Conservation (phyloP, 2,113 vertebrate species). For the Alectura lathami region DNA sequence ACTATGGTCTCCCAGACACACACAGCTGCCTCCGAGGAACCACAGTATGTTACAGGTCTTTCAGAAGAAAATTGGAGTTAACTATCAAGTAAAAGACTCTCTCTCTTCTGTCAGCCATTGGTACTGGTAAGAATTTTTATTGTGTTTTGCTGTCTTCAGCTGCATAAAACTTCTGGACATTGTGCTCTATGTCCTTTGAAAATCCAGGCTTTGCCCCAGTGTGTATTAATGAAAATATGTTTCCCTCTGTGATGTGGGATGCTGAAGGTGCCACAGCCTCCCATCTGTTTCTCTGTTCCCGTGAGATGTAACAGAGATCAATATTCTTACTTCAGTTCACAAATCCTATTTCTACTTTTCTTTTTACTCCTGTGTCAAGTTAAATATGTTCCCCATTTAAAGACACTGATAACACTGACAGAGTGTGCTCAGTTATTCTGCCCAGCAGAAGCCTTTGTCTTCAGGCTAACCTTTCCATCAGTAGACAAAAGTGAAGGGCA, state of each 20-base stretch:
- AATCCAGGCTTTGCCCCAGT: background rate
- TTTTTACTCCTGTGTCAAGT: slow-evolving; percentile 44
- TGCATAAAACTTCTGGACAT: background rate
- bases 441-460: slow-evolving; percentile 42
- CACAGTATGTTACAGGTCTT: background rate
- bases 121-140: background rate
- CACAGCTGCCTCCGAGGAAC: background rate
- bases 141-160: background rate
- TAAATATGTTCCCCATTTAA: slow-evolving; percentile 56
- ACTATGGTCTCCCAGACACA: background rate
- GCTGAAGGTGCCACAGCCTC: background rate
- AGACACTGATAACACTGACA: slow-evolving; percentile 66
- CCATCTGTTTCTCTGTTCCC: background rate
- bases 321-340: slow-evolving; percentile 21
- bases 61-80: background rate
- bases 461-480: slow-evolving; percentile 11
- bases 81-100: background rate
- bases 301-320: background rate
- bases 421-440: slow-evolving; percentile 36
- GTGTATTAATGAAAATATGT: background rate
- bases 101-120: background rate
- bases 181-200: background rate
- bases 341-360: slow-evolving; percentile 19
- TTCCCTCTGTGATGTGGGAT: background rate
- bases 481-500: slow-evolving; percentile 33